Evolutionary conservation across 2,113 vertebrate genomes (phyloP).

Genomic region (Narcine bancroftii): DNA sequence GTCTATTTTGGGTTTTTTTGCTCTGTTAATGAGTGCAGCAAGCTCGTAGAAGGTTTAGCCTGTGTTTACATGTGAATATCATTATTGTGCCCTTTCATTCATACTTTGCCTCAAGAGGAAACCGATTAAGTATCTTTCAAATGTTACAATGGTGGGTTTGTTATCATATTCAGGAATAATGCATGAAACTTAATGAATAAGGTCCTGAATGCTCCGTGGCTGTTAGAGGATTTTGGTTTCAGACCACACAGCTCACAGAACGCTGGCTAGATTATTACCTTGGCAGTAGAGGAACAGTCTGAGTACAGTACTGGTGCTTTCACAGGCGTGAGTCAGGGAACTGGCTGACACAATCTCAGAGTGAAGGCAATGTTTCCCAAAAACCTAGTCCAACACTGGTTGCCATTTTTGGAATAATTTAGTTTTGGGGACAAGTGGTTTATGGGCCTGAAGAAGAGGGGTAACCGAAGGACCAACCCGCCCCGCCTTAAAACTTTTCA

Average conservation of each 20-base stretch:
- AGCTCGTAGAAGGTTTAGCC: neutral
- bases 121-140: conserved; percentile 20
- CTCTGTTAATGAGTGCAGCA: neutral
- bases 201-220: conserved; percentile 1
- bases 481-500: too few species aligned
- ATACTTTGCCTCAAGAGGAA: conserved; percentile 28
- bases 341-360: neutral
- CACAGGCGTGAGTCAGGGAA: too few species aligned
- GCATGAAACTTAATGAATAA: neutral
- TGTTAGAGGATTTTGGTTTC: neutral
- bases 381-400: neutral
- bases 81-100: conserved; percentile 26
- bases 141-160: conserved; percentile 26
- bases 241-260: conserved; percentile 32
- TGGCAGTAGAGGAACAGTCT: neutral
- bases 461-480: too few species aligned
- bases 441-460: too few species aligned
- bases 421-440: too few species aligned
- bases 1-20: neutral
- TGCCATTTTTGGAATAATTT: too few species aligned
- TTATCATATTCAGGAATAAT: conserved; percentile 28
- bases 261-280: neutral
- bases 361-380: neutral
- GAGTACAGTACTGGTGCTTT: neutral
- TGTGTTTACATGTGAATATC: conserved; percentile 29